phyloP scores from a whole-genome alignment of 1,140 invertebrate species.

The Berghia stephanieae region DNA sequence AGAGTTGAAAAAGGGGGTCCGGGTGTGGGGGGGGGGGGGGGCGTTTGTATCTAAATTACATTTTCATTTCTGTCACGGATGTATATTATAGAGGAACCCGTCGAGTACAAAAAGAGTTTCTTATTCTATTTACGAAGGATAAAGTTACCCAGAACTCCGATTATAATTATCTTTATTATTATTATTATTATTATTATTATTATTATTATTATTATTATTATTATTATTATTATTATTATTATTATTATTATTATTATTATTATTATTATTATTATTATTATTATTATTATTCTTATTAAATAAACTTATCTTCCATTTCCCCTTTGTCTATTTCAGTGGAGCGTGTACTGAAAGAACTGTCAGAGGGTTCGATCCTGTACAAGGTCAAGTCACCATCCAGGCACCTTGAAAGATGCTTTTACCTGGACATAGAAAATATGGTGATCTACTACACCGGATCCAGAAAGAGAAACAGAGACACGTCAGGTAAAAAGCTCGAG shows the following conservation, averaged over 20 bases:
- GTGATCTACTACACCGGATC: constrained; percentile 48
- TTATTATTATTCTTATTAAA: neutral
- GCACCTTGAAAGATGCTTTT: constrained; percentile 45
- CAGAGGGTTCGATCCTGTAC: constrained; percentile 38
- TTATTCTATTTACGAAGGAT: neutral
- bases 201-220: neutral
- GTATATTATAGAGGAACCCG: neutral
- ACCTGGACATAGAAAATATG: constrained; percentile 50
- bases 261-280: neutral
- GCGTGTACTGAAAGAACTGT: constrained; percentile 38
- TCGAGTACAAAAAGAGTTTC: neutral
- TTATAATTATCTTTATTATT: no score
- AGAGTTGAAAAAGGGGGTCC: neutral
- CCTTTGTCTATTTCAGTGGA: constrained; percentile 45
- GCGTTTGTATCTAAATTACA: neutral
- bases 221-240: neutral
- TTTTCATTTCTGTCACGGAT: neutral
- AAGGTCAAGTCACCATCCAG: constrained; percentile 50
- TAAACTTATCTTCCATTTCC: no score
- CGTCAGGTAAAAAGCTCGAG: no score
- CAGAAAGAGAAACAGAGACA: constrained; percentile 42
- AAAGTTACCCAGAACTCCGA: no score
- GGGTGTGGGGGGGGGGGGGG: neutral
- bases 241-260: no score
- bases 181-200: neutral